Conservation (phyloP, 2,888 invertebrate genomes). For the Habroteleia sp. region DNA sequence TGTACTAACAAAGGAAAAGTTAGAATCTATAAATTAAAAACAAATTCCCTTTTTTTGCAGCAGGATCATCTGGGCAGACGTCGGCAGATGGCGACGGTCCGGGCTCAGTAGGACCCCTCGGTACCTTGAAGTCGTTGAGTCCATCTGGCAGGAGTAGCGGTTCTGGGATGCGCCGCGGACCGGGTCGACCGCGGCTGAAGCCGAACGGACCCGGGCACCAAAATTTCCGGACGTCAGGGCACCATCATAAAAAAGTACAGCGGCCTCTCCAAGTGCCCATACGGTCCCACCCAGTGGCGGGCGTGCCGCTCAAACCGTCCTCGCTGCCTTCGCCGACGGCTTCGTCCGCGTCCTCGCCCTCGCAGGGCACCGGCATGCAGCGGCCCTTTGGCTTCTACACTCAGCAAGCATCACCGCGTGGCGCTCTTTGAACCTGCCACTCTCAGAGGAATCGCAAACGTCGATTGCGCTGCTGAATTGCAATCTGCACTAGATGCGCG, state of each 20-base stretch:
- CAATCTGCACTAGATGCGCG: too few relatives aligned
- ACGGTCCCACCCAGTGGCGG: conserved; percentile 72
- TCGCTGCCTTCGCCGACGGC: conserved; percentile 60
- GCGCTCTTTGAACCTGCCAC: conserved; percentile 55
- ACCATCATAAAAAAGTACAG: conserved; percentile 71
- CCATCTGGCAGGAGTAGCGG: conserved; percentile 68
- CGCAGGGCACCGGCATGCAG: conserved; percentile 61
- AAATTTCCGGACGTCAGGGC: conserved; percentile 82
- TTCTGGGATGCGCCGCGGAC: conserved; percentile 83
- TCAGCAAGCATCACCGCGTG: conserved; percentile 69
- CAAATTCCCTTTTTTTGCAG: conserved; percentile 3
- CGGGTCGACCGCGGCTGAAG: conserved; percentile 86
- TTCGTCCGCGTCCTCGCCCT: conserved; percentile 63
- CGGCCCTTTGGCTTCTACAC: conserved; percentile 79
- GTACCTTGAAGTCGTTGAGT: conserved; percentile 69
- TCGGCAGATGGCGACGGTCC: conserved; percentile 75
- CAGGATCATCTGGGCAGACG: conserved; percentile 65
- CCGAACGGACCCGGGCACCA: conserved; percentile 86
- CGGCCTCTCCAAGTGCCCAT: conserved; percentile 77
- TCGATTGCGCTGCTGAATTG: too few relatives aligned
- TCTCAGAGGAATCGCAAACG: too few relatives aligned
- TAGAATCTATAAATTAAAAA: too few relatives aligned
- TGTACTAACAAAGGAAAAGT: too few relatives aligned
- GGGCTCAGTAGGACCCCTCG: conserved; percentile 73
- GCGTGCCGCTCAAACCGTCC: conserved; percentile 66